Base-by-base conservation (phyloP, 2,888 invertebrate genomes). In the Xestia ashworthii region DNA sequence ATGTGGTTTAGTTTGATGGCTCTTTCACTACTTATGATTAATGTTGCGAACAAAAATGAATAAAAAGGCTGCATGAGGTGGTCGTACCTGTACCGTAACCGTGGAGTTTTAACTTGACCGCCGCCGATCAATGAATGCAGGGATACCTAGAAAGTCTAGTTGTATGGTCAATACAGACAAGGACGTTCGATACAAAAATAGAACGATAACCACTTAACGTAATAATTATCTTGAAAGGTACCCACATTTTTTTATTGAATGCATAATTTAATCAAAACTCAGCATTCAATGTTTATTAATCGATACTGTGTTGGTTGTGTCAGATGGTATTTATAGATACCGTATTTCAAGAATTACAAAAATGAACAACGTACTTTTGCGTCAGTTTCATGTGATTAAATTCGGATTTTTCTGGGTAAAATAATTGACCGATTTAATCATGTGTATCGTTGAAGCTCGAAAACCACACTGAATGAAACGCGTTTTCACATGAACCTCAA, bases 31-130 rank as follows among this genome's bases (percentile, higher is more conserved):
- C 41, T 38, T 68, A 19, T 32, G 38, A 55, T 2, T 44, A 58
- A 55, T 53, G 25, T 74, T 50, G 65, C 68, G 60, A 64, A 55
- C 60, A 46, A 83, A 83, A 71, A 78, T 71, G 70, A 65, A 80
- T 71, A 53, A 41, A 53, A 41, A 50, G 22, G 2, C 5, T 58
- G 3, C 71, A 58, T 41, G 12, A 11, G n/a, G 38, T 70, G 41
- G 60, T 65, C 3, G 3, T 6, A 58, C n/a, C n/a, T n/a, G n/a
- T n/a, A n/a, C n/a, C n/a, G n/a, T n/a, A n/a, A n/a, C n/a, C 50
- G 38, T 41, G 32, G 32, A 44, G 44, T 3, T 22, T 14, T 58
- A 8, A 71, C 72, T 55, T 77, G 72, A 22, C n/a, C 50, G 1
- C n/a, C 50, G 1, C 4, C 73, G 64, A 55, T 71, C 70, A 25